Evolutionary conservation across 2,797 vertebrate species (phyloP).

Genomic region (Anableps anableps): DNA sequence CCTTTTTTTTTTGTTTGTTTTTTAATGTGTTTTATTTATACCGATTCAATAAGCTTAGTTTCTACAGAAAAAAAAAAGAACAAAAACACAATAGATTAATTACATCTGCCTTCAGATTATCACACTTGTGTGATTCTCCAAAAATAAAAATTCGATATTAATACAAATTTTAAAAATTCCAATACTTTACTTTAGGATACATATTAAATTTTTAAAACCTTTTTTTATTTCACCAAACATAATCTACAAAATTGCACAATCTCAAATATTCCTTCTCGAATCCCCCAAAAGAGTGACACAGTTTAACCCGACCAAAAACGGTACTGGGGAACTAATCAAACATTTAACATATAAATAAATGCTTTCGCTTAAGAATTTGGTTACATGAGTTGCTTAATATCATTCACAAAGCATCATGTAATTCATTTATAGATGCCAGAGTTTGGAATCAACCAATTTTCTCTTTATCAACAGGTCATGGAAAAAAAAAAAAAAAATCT

Average conservation of each 20-base stretch:
- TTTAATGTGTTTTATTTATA: constrained; percentile 39
- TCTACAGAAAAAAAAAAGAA: constrained; percentile 48
- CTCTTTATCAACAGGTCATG: neutral
- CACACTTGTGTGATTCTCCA: constrained; percentile 13
- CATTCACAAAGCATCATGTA: neutral
- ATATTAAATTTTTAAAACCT: neutral
- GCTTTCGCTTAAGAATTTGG: neutral
- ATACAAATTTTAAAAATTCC: neutral
- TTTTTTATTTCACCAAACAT: neutral
- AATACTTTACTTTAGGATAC: constrained; percentile 10
- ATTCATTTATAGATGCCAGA: neutral
- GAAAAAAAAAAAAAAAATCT: neutral
- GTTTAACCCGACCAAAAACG: neutral
- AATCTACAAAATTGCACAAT: neutral
- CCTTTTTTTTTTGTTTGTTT: neutral
- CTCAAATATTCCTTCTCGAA: neutral
- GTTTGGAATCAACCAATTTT: neutral
- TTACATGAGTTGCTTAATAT: neutral
- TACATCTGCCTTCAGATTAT: constrained; percentile 53
- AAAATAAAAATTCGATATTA: neutral
- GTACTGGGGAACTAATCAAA: neutral
- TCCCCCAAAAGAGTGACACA: neutral
- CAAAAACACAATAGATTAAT: constrained; percentile 59
- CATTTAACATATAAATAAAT: neutral
- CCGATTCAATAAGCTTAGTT: constrained; percentile 30